Conservation (phyloP, 2,888 invertebrate genomes). For the Carabus problematicus region DNA sequence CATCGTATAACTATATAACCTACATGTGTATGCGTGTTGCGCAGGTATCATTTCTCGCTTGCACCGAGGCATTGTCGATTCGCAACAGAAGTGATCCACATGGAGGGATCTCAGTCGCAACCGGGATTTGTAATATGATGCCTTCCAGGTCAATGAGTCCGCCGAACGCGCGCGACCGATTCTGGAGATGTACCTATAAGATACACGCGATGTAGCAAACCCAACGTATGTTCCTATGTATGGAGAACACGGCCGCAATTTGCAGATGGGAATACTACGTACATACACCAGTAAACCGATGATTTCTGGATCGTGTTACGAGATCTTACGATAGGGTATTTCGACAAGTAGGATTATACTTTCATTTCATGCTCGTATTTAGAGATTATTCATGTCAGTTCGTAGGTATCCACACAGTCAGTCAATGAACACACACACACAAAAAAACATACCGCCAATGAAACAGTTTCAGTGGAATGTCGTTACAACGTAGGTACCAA, state of each 20-base stretch:
- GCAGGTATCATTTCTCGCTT: constrained; percentile 6
- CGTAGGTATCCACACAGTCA: too few species aligned
- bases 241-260: constrained; percentile 37
- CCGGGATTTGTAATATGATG: constrained; percentile 49
- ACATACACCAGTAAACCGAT: constrained; percentile 16
- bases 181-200: background rate
- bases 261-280: constrained; percentile 12
- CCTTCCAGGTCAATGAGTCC: constrained; percentile 43
- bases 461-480: too few species aligned
- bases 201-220: constrained; percentile 28
- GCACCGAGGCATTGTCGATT: constrained; percentile 3
- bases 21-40: constrained; percentile 7
- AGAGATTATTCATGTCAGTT: too few species aligned
- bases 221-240: background rate
- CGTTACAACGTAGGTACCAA: too few species aligned
- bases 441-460: too few species aligned
- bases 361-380: constrained; percentile 25
- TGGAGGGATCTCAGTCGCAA: constrained; percentile 41
- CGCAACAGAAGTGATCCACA: constrained; percentile 44
- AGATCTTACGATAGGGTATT: constrained; percentile 33
- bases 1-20: constrained; percentile 22
- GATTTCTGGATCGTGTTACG: constrained; percentile 32
- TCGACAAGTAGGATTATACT: constrained; percentile 30
- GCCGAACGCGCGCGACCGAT: constrained; percentile 15
- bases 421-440: too few species aligned